Base-by-base conservation (phyloP, 2,797 vertebrate species). In the Protosalanx chinensis region DNA sequence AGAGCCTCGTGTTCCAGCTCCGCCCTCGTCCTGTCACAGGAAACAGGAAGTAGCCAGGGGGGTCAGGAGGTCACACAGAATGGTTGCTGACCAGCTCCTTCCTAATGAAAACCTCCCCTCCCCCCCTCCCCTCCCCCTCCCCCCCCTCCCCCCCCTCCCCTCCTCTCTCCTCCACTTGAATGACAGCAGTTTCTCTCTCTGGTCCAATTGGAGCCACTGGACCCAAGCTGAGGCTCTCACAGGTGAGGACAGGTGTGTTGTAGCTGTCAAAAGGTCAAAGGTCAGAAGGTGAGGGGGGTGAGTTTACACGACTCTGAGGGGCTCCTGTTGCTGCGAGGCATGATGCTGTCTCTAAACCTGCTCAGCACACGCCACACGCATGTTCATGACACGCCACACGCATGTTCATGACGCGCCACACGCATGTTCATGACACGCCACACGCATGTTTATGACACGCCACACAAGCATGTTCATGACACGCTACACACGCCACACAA, bases 1-100 rank as follows among this genome's bases (percentile, higher is more conserved):
- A 99, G 93, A 0, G 98, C 96, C 88, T 99, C 98, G 0, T 99
- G 98, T 76, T 99, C 98, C 88, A 99, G 91, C 89, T 99, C 98
- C 51, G 97, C 98, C 85, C 96, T 94, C 73, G 97, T 98, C 86
- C 98, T 99, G 68, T 1, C 73, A 70, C 8, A 72, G 67, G 27
- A 73, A 76, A 73, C 3, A 72, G 75, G 30, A 78, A 0, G 70
- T n/a, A 0, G 29, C 18, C 30, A n/a, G n/a, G 10, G 16, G 13
- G 6, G 65, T 84, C 51, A 77, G 16, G 37, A 64, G 13, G 51
- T 37, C 6, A 35, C 6, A 7, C 58, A 33, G n/a, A 37, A 32
- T 41, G 56, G 30, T 15, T 8, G 32, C 33, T 72, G 37, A 13
- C 35, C 29, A 20, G n/a, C 33, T 30, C 46, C 23, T n/a, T n/a